These are phyloP conservation scores for Heliopora coerulea DNA, from an alignment of 92 coral and sea anemone species.

Conservation along the genomic window DNA sequence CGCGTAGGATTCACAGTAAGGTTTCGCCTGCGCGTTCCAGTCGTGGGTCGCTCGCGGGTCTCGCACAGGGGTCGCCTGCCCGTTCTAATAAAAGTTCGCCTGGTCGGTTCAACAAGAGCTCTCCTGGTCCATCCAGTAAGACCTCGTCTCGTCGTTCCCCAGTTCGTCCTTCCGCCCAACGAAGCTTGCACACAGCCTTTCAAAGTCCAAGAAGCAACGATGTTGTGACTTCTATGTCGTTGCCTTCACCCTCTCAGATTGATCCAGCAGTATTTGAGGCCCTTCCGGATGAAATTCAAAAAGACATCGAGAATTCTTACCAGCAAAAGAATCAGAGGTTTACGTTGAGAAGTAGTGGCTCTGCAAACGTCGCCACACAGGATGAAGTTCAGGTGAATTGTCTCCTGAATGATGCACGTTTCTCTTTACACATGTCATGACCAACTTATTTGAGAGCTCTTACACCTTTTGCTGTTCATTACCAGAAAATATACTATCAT, in stretches of 20 bases:
- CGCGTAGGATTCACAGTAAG: background rate
- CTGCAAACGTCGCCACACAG: background rate
- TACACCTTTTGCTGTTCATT: no score
- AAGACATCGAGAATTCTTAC: conserved; percentile 68
- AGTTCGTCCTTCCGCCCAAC: background rate
- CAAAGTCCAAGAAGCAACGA: conserved; percentile 4
- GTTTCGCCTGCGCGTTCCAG: background rate
- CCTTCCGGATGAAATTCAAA: conserved; percentile 74
- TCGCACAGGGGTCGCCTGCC: background rate
- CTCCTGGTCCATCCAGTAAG: background rate
- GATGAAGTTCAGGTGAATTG: no score
- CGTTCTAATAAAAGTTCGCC: background rate
- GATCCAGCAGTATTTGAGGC: conserved; percentile 80
- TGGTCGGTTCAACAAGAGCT: background rate
- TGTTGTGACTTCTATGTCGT: conserved; percentile 18
- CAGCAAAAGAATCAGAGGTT: conserved; percentile 65
- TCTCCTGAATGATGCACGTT: no score
- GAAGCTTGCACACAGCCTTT: conserved; percentile 6
- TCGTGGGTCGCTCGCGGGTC: no score
- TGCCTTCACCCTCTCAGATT: conserved; percentile 90
- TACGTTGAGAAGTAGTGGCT: background rate
- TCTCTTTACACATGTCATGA: no score
- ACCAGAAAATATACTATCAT: no score
- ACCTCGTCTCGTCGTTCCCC: conserved; percentile 15
- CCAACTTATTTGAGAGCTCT: no score